Base-by-base conservation (phyloP, 1,140 invertebrate genomes). In the Latrodectus geometricus region DNA sequence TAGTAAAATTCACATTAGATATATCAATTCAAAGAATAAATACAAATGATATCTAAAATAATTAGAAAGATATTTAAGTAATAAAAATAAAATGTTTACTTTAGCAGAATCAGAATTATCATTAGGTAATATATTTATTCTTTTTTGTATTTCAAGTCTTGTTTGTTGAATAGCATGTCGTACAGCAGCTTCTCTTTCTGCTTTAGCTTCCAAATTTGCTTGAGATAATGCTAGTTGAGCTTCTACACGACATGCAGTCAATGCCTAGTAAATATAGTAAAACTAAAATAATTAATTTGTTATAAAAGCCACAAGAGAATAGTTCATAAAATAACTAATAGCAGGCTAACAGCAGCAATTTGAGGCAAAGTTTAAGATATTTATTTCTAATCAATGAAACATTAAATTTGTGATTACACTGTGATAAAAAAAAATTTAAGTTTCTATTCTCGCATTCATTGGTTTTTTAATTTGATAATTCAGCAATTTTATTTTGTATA, bases 101-200 rank as follows among this genome's bases (percentile, higher is more conserved):
- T 76, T 82, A 1, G 52, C 9, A n/a, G 61, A 56, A 65, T 88
- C 80, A 50, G 12, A n/a, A 77, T 77, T 77, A 20, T 80, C 76
- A n/a, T 15, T 21, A 5, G 72, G 54, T 61, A 74, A 11, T n/a
- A 49, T 49, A 50, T 86, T 15, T 11, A 82, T 15, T 69, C 82
- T 87, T 65, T 82, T 72, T 65, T 76, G 68, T 56, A 91, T 89
- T 70, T 91, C 91, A 5, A 89, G 87, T 3, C 90, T 84, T 0
- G 90, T 89, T 66, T 91, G 89, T 15, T 90, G 89, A 54, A 91
- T 52, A 0, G 91, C 91, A 78, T 91, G 89, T 82, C 91, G 91
- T 9, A 91, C 79, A 9, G 91, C 90, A 9, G 91, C 89, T 69
- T 91, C 90, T 88, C 90, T 91, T 84, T 91, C 91, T 9, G 89